Base-by-base conservation (phyloP, 2,888 invertebrate species). In the Drosophila maculinotata region DNA sequence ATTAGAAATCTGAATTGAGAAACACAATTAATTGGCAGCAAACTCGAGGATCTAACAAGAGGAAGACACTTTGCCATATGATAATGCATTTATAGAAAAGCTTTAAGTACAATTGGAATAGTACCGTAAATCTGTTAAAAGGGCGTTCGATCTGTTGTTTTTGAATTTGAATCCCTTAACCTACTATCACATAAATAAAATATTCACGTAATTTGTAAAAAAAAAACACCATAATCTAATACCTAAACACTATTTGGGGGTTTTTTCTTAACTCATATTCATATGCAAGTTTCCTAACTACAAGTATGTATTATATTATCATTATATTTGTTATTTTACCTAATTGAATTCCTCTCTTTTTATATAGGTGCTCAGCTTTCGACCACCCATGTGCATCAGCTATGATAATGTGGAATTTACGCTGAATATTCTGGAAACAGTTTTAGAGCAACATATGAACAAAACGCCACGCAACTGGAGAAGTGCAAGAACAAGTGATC, bases 381-480 rank as follows among this genome's bases (percentile, higher is more conserved):
- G 97, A 90, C 99, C 99, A 10, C 99, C 99, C 0, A 96, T 99
- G 96, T 99, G 98, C 90, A 94, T 99, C 57, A 96, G 94, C 7
- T 95, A 94, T 90, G 94, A 94, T 47, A 97, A 99, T 91, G 96
- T 95, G 0, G 95, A 98, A 89, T 96, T 95, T 79, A 93, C 95
- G 0, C 89, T 96, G 9, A 92, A 93, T 15, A 94, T 94, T 14
- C 89, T 96, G 52, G 89, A 88, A 42, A 82, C 76, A 3, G 88
- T 84, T 31, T 79, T 91, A 6, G 62, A 69, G 7, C 75, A 80
- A 23, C 79, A 90, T 56, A 73, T 87, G 64, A 76, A 72, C 15
- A 91, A 91, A 58, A 79, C 72, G 23, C 75, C 78, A 26, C 84
- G 91, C 31, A 88, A 84, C 60, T 91, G 90, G 90, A 73, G 90